Base-by-base conservation (phyloP, 2,888 invertebrate species). In the Noctua janthina region DNA sequence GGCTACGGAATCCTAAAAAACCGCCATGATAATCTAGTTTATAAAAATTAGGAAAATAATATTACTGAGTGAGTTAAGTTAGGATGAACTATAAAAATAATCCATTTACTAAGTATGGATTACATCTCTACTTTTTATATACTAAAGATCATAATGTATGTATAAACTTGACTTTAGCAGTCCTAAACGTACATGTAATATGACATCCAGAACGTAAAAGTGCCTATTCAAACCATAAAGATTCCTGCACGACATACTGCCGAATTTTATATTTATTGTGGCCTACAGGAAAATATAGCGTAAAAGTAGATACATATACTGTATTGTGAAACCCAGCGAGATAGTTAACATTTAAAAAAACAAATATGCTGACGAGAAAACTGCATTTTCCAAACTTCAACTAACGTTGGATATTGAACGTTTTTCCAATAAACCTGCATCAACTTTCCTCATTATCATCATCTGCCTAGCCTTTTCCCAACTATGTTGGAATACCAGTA, bases 381-480 rank as follows among this genome's bases (percentile, higher is more conserved):
- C 8, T 85, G 15, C 43, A 70, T 85, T 79, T 79, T 81, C 1
- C 54, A 74, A 81, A 66, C 35, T 78, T 69, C 35, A 73, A 17
- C 54, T 23, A 29, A 39, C 35, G 15, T 46, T 74, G 59, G 59
- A 35, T 59, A 39, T 82, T 74, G 64, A 39, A 62, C 5, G 8
- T 64, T 82, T 84, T 71, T 20, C 56, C 46, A 62, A 84, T 71
- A 76, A 62, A 29, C 29, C 13, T 62, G 11, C 20, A 46, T 64
- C 2, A 54, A 74, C 39, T 39, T 59, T 51, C 35, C 5, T 11
- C 29, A 29, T 29, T 1, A 29, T 29, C 29, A 29, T 29, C 29
- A 29, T 29, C 29, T 29, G 29, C 0, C 1, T 29, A 29, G 29
- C 29, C 29, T 29, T 29, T 29, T 29, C 29, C 29, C 29, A 29